phyloP scores from a whole-genome alignment of 2,888 invertebrate species.

The Microctonus brassicae region DNA sequence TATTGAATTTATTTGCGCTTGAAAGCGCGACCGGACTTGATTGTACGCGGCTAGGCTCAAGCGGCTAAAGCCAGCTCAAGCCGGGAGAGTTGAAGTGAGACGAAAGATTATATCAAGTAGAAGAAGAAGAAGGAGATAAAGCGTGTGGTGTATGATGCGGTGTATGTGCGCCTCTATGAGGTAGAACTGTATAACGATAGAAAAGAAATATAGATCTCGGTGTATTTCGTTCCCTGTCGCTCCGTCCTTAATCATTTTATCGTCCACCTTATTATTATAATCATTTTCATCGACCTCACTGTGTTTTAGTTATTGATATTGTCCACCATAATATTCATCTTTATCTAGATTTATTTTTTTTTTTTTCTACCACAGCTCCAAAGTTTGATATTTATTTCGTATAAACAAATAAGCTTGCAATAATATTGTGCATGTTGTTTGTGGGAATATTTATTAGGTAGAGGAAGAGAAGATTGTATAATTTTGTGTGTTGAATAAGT shows the following conservation, averaged over 20 bases:
- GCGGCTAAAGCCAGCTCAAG: neutral
- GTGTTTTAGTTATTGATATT: neutral
- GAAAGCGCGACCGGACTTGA: neutral
- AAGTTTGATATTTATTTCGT: too few species aligned
- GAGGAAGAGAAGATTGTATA: too few species aligned
- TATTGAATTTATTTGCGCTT: neutral
- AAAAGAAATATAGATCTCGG: constrained; percentile 33
- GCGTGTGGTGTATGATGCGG: too few species aligned
- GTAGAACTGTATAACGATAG: too few species aligned
- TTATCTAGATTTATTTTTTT: too few species aligned
- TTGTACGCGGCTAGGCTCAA: neutral
- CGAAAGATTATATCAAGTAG: neutral
- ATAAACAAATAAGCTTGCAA: too few species aligned
- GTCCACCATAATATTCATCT: neutral
- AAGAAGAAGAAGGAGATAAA: constrained; percentile 14
- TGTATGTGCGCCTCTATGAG: constrained; percentile 24
- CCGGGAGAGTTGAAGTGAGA: constrained; percentile 29
- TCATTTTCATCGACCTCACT: neutral
- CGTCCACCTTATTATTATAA: constrained; percentile 1
- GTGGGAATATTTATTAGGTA: too few species aligned
- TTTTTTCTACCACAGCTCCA: too few species aligned
- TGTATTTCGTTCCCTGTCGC: constrained; percentile 30
- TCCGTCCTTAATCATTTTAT: constrained; percentile 12
- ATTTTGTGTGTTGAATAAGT: neutral
- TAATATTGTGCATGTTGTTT: too few species aligned